These are phyloP conservation scores for Epsilonema sp. DNA, from an alignment of 2,888 invertebrate species.

Conservation along the genomic window DNA sequence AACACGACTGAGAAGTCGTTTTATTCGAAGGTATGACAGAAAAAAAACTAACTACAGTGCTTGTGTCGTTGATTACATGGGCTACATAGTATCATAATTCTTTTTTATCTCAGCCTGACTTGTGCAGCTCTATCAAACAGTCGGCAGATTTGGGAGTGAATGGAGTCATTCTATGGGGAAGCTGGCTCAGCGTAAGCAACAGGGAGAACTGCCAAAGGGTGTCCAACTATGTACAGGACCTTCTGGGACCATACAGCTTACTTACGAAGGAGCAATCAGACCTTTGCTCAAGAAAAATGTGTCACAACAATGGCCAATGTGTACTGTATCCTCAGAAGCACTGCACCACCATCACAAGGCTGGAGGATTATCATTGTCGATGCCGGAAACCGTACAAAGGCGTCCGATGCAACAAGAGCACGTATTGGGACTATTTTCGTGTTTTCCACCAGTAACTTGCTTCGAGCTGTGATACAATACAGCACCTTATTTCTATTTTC, in stretches of 20 bases:
- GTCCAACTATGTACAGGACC: not conserved
- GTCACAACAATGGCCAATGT: not conserved
- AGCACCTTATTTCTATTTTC: too few relatives aligned
- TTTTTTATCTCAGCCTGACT: not conserved
- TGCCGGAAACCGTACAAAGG: not conserved
- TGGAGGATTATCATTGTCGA: not conserved
- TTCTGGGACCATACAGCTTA: not conserved
- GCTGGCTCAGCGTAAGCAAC: not conserved
- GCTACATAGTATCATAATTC: too few relatives aligned
- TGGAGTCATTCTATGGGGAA: not conserved
- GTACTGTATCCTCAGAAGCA: not conserved
- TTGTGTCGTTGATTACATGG: too few relatives aligned
- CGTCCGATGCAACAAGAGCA: not conserved
- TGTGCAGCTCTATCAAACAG: not conserved
- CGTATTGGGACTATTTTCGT: too few relatives aligned
- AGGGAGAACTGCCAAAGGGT: not conserved
- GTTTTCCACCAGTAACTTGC: too few relatives aligned
- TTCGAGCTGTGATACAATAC: too few relatives aligned
- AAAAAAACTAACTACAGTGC: too few relatives aligned
- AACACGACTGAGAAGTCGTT: too few relatives aligned
- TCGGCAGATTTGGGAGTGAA: not conserved
- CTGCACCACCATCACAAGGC: not conserved
- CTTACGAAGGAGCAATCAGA: not conserved
- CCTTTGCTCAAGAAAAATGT: not conserved
- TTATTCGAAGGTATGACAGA: too few relatives aligned